Percentiles rank a stretch among this genome's conserved stretches.
phyloP scores from a whole-genome alignment of 2,113 vertebrate species.

The Nycticorax nycticorax region DNA sequence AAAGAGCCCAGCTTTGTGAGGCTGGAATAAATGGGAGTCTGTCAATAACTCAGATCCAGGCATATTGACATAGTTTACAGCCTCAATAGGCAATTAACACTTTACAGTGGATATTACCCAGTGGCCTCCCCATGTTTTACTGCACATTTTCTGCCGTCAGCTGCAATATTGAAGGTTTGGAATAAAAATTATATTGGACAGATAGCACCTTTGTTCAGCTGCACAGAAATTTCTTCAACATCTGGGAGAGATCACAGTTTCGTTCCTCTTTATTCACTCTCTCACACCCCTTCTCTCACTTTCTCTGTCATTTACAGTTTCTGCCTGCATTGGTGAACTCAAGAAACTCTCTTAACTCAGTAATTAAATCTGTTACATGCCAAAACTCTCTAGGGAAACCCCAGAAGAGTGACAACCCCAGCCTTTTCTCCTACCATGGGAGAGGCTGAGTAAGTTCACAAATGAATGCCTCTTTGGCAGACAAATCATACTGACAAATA shows the following conservation, averaged over 20 bases:
- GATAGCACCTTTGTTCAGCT: conserved; percentile 59
- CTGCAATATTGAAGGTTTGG: conserved; percentile 75
- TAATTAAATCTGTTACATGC: conserved; percentile 25
- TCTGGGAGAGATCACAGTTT: conserved; percentile 56
- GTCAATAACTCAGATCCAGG: conserved; percentile 79
- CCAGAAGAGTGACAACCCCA: background rate
- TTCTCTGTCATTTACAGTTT: background rate
- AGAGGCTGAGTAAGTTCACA: background rate
- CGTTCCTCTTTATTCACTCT: conserved; percentile 22
- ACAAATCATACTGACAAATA: background rate
- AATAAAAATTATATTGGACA: conserved; percentile 78
- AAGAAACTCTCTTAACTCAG: conserved; percentile 5
- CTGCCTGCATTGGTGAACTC: background rate
- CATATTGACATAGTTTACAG: conserved; percentile 80
- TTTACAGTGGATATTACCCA: conserved; percentile 84
- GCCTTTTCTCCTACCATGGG: background rate
- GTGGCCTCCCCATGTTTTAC: conserved; percentile 76
- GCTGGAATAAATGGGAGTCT: conserved; percentile 79
- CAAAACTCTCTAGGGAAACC: background rate
- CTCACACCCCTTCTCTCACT: background rate
- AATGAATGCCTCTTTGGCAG: background rate
- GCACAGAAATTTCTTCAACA: conserved; percentile 17
- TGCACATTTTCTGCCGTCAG: conserved; percentile 78
- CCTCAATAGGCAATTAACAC: conserved; percentile 86
- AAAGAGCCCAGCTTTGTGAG: conserved; percentile 76